Conservation (phyloP, 1,140 invertebrate genomes). For the Halotydeus destructor region DNA sequence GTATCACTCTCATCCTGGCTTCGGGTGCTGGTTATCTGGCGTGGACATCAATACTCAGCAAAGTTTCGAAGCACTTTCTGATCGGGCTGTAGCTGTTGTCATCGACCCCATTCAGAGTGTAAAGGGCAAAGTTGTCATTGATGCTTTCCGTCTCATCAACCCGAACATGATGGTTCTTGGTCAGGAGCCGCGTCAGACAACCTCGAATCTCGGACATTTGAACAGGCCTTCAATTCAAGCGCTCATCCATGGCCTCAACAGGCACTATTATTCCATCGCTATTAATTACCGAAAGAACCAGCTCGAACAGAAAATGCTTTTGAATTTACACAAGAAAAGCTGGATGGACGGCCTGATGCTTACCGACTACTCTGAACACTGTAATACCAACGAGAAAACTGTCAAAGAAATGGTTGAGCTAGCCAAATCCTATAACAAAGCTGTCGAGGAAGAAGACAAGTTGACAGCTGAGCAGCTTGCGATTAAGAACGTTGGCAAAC, state of each 20-base stretch:
- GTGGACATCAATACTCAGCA: slow-evolving; percentile 99
- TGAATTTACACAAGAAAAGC: slow-evolving; percentile 96
- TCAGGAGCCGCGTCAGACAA: slow-evolving; percentile 95
- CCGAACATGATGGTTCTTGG: slow-evolving; percentile 98
- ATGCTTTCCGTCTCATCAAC: slow-evolving; percentile 89
- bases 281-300: slow-evolving; percentile 99
- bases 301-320: slow-evolving; percentile 92
- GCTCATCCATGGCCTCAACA: slow-evolving; percentile 91
- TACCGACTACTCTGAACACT: slow-evolving; percentile 84
- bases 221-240: slow-evolving; percentile 98
- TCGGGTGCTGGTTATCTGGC: slow-evolving; percentile 97
- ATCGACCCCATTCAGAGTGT: slow-evolving; percentile 99
- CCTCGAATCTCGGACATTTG: slow-evolving; percentile 92
- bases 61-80: slow-evolving; percentile 93
- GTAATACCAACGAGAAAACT: slow-evolving; percentile 58
- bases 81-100: slow-evolving; percentile 94
- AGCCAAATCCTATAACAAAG: slow-evolving; percentile 96
- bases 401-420: slow-evolving; percentile 91
- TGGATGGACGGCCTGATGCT: slow-evolving; percentile 97
- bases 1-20: slow-evolving; percentile 99
- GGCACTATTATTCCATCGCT: slow-evolving; percentile 98
- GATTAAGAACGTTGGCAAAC: slow-evolving; percentile 98
- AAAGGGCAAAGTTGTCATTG: slow-evolving; percentile 80
- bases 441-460: slow-evolving; percentile 96
- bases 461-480: slow-evolving; percentile 99